Conservation (phyloP, 2,888 invertebrate species). For the Drosophila fulvimacula region DNA sequence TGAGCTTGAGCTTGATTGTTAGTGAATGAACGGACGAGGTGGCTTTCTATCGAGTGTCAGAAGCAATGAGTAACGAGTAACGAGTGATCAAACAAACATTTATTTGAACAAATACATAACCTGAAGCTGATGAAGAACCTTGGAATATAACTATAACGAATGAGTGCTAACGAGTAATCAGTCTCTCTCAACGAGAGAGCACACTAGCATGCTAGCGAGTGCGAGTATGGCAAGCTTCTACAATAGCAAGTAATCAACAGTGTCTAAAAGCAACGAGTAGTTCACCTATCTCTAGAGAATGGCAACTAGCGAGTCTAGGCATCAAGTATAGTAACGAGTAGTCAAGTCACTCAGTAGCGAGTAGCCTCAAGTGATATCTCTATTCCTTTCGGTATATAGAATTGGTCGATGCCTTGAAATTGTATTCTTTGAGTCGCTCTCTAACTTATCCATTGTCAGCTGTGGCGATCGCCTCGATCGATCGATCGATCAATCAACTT, state of each 20-base stretch:
- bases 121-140: too few relatives aligned
- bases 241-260: too few relatives aligned
- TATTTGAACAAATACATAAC: too few relatives aligned
- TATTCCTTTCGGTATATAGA: not conserved
- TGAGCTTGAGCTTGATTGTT: too few relatives aligned
- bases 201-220: too few relatives aligned
- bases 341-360: not conserved
- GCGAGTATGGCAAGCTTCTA: too few relatives aligned
- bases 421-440: conserved; percentile 1
- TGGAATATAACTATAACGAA: too few relatives aligned
- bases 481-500: conserved; percentile 46
- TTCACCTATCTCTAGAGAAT: not conserved
- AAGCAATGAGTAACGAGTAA: not conserved
- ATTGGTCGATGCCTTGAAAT: not conserved
- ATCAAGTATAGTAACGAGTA: not conserved
- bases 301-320: not conserved
- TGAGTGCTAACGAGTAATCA: too few relatives aligned
- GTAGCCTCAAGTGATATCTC: not conserved
- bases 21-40: too few relatives aligned
- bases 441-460: conserved; percentile 20
- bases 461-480: conserved; percentile 19
- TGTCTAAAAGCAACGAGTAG: not conserved
- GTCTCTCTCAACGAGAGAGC: too few relatives aligned
- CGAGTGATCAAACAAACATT: too few relatives aligned
- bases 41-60: too few relatives aligned